Percentiles rank a stretch among this genome's conserved stretches.
phyloP scores from a whole-genome alignment of 2,113 vertebrate species.

The Saguinus imperator region DNA sequence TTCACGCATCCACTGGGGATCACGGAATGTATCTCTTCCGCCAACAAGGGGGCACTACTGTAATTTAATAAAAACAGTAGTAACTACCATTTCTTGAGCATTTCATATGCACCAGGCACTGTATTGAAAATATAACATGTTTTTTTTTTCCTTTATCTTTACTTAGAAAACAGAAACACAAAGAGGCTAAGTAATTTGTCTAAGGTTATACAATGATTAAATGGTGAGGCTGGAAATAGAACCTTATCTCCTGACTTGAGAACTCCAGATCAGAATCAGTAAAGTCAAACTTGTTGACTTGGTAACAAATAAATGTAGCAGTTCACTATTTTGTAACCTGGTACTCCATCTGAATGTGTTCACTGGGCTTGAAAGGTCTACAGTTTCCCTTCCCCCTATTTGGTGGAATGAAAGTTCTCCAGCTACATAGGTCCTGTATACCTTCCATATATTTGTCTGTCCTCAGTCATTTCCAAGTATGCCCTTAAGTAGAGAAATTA shows the following conservation, averaged over 20 bases:
- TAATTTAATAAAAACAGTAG: neutral
- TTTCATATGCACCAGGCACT: neutral
- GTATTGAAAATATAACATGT: neutral
- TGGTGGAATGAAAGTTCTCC: neutral
- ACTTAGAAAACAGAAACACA: neutral
- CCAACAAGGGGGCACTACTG: neutral
- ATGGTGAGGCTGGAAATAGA: neutral
- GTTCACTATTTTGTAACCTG: neutral
- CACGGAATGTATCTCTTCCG: neutral
- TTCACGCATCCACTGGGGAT: neutral
- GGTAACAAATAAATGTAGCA: neutral
- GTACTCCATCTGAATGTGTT: neutral
- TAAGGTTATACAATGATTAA: neutral
- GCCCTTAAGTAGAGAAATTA: neutral
- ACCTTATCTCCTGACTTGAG: neutral
- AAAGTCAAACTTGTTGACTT: neutral
- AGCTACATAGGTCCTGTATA: neutral
- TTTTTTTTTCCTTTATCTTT: slow-evolving; percentile 2
- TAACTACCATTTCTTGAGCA: neutral
- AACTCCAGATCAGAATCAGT: neutral
- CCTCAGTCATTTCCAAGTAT: neutral
- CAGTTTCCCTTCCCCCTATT: neutral
- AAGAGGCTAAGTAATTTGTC: neutral
- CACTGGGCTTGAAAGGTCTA: neutral
- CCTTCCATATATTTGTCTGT: neutral